Evolutionary conservation across 2,797 vertebrate species (phyloP).

Genomic region (Pitangus sulphuratus): DNA sequence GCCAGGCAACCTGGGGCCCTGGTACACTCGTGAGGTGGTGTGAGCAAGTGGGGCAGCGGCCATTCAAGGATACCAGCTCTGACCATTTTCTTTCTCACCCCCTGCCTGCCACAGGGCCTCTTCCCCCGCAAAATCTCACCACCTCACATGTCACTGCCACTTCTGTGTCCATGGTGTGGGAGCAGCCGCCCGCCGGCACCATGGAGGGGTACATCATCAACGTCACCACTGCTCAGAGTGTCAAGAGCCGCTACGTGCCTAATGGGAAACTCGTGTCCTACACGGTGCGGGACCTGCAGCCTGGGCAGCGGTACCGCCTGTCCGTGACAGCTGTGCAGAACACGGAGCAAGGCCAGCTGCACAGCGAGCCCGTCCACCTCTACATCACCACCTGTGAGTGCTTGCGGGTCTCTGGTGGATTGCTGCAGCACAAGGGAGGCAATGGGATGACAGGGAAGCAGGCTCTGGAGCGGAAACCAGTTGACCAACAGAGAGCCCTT

Average conservation of each 20-base stretch:
- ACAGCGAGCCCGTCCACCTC: slow-evolving; percentile 87
- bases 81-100: background rate
- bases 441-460: rapidly evolving
- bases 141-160: slow-evolving; percentile 85
- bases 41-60: rapidly evolving
- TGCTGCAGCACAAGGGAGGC: background rate
- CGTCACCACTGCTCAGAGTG: slow-evolving; percentile 87
- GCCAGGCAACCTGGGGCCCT: background rate
- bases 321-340: slow-evolving; percentile 85
- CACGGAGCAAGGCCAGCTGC: slow-evolving; percentile 84
- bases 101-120: slow-evolving; percentile 80
- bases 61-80: background rate
- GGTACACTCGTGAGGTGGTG: rapidly evolving
- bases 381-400: slow-evolving; percentile 88
- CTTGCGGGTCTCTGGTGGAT: rapidly evolving
- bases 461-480: rapidly evolving
- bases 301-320: slow-evolving; percentile 87
- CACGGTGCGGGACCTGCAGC: slow-evolving; percentile 86
- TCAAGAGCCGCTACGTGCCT: slow-evolving; percentile 92
- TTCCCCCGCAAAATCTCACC: slow-evolving; percentile 90
- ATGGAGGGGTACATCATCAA: slow-evolving; percentile 94
- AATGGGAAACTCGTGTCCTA: slow-evolving; percentile 85
- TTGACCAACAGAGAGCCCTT: background rate
- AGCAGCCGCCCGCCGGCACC: slow-evolving; percentile 69
- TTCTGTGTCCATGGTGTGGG: slow-evolving; percentile 88